Percentiles rank a stretch among this genome's conserved stretches.
Evolutionary conservation across 1,140 invertebrate species (phyloP).

Genomic region (Drosophila nasuta): DNA sequence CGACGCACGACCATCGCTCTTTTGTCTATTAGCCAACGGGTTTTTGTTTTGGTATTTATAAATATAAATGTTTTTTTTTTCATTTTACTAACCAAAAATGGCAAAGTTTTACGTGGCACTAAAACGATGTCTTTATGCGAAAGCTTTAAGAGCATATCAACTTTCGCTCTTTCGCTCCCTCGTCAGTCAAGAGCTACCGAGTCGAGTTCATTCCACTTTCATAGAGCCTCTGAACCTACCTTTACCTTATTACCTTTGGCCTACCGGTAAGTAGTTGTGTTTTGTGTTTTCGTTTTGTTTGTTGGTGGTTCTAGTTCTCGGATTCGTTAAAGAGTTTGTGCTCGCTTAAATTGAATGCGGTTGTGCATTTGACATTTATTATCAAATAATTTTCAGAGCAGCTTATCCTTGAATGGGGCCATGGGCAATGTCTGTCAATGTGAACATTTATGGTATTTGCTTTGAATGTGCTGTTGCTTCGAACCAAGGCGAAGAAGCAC

Average conservation of each 20-base stretch:
- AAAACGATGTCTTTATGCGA: conserved; percentile 43
- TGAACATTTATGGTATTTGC: conserved; percentile 38
- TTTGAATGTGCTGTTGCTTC: background rate
- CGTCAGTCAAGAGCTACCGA: conserved; percentile 1
- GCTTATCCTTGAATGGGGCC: conserved; percentile 33
- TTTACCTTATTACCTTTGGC: too few species aligned
- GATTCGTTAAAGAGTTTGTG: background rate
- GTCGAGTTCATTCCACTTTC: conserved; percentile 49
- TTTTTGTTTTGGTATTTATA: conserved; percentile 12
- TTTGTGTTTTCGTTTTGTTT: too few species aligned
- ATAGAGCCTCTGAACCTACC: background rate
- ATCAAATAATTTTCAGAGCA: conserved; percentile 37
- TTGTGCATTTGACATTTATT: conserved; percentile 34
- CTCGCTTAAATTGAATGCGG: conserved; percentile 24
- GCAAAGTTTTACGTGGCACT: conserved; percentile 37
- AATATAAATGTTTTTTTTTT: conserved; percentile 5
- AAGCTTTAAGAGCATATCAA: conserved; percentile 38
- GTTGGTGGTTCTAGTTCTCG: background rate
- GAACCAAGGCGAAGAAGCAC: background rate
- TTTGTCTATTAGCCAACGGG: conserved; percentile 43
- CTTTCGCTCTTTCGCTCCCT: conserved; percentile 47
- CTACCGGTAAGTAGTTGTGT: too few species aligned
- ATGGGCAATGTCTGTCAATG: conserved; percentile 37
- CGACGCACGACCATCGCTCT: conserved; percentile 10
- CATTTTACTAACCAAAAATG: conserved; percentile 17